These are phyloP conservation scores for Menidia beryllina DNA, from an alignment of 2,113 vertebrate species.

Conservation along the genomic window DNA sequence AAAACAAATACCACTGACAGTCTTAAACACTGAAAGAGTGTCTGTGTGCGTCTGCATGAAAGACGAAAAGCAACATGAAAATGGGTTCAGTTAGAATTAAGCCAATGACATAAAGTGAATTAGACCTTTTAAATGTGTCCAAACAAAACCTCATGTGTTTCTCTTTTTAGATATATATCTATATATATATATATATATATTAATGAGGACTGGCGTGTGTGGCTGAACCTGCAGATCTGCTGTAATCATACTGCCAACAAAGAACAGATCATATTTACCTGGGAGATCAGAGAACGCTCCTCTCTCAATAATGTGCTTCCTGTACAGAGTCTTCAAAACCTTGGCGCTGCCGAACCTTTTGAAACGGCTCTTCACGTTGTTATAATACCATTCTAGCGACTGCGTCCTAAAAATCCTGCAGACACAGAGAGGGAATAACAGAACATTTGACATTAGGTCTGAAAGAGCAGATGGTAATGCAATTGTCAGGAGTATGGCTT, in stretches of 20 bases:
- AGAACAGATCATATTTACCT: constrained; percentile 80
- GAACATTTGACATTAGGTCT: constrained; percentile 25
- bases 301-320: constrained; percentile 90
- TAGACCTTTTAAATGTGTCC: constrained; percentile 9
- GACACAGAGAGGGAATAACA: constrained; percentile 5
- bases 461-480: constrained; percentile 54
- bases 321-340: constrained; percentile 94
- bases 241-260: constrained; percentile 20
- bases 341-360: constrained; percentile 98
- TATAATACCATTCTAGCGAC: constrained; percentile 98
- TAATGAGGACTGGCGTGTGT: neutral
- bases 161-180: no score
- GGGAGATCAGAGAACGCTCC: constrained; percentile 84
- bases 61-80: constrained; percentile 21
- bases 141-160: neutral
- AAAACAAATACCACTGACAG: neutral
- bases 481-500: constrained; percentile 30
- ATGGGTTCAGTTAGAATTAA: no score
- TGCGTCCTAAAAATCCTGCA: constrained; percentile 90
- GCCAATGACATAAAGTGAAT: constrained; percentile 55
- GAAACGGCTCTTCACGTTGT: constrained; percentile 96
- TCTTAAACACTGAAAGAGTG: neutral
- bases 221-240: neutral
- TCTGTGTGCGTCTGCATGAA: neutral
- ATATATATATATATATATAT: no score